Evolutionary conservation across 2,797 vertebrate genomes (phyloP).

Genomic region (Mallotus villosus): DNA sequence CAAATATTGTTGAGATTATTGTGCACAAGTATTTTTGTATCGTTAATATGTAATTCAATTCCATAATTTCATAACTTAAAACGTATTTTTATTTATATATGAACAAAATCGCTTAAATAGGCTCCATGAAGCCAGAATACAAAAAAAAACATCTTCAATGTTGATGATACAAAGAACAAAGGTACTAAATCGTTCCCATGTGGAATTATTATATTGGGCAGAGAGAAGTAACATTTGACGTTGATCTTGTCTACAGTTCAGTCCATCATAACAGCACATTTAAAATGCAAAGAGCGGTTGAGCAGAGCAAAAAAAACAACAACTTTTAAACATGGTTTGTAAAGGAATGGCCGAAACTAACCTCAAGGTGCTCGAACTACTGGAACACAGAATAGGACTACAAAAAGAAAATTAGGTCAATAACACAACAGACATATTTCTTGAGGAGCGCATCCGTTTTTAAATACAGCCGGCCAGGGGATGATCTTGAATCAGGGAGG

Average conservation of each 20-base stretch:
- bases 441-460: conserved; percentile 95
- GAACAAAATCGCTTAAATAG: too few relatives aligned
- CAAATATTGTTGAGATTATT: too few relatives aligned
- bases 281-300: conserved; percentile 79
- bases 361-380: conserved; percentile 71
- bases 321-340: conserved; percentile 58
- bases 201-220: conserved; percentile 79
- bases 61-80: too few relatives aligned
- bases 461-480: conserved; percentile 98
- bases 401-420: conserved; percentile 83
- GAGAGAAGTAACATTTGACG: conserved; percentile 79
- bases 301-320: conserved; percentile 74
- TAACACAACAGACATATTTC: conserved; percentile 89
- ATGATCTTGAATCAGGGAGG: conserved; percentile 90
- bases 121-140: conserved; percentile 99
- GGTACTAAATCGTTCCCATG: conserved; percentile 86
- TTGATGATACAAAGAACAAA: conserved; percentile 94
- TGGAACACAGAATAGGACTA: conserved; percentile 81
- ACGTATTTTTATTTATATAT: too few relatives aligned
- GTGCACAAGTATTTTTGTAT: too few relatives aligned
- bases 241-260: conserved; percentile 75
- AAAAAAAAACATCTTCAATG: conserved; percentile 80
- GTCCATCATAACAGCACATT: conserved; percentile 84
- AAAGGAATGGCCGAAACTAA: conserved; percentile 69
- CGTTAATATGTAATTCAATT: too few relatives aligned